Base-by-base conservation (phyloP, 2,113 vertebrate species). In the Calidris pugnax region DNA sequence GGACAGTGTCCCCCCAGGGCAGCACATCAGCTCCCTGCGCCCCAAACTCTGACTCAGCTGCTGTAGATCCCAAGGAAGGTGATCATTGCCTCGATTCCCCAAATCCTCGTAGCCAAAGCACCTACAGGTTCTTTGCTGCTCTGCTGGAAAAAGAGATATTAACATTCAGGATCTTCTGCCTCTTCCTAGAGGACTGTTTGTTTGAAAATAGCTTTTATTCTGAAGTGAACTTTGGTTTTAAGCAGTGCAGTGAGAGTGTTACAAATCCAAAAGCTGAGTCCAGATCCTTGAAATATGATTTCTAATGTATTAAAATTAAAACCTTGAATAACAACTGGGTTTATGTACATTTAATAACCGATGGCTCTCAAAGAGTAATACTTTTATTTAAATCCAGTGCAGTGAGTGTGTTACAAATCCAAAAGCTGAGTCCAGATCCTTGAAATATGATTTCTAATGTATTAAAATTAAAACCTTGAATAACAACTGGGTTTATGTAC, bases 21-120 rank as follows among this genome's bases (percentile, higher is more conserved):
- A 37, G 64, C 45, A 72, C 12, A 3, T 2, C 14, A 33, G 43
- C 67, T 56, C 47, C 19, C 2, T 27, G 7, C 0, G 0, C 7
- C n/a, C 59, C 22, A 3, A 18, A 2, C 45, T 30, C 73, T 27
- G 12, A 14, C 48, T 60, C 56, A 14, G 5, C 37, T 63, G 30
- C 32, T 17, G 8, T 17, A 32, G 28, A 17, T 83, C 53, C 27
- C 3, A 7, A 12, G 69, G 60, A 51, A 45, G 11, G 4, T 13
- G 19, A 56, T 28, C 17, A 2, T 32, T 56, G 8, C 33, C 2
- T 0, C 30, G 23, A 32, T 10, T 69, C 27, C 51, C 35, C 50
- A 41, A 41, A 71, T 32, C n/a, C 8, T 5, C 0, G 2, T 14
- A 85, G 33, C 56, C 24, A 24, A 50, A 59, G 51, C 63, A 69